phyloP scores from a whole-genome alignment of 1,140 invertebrate genomes.

The Drosophila nigromelanica region DNA sequence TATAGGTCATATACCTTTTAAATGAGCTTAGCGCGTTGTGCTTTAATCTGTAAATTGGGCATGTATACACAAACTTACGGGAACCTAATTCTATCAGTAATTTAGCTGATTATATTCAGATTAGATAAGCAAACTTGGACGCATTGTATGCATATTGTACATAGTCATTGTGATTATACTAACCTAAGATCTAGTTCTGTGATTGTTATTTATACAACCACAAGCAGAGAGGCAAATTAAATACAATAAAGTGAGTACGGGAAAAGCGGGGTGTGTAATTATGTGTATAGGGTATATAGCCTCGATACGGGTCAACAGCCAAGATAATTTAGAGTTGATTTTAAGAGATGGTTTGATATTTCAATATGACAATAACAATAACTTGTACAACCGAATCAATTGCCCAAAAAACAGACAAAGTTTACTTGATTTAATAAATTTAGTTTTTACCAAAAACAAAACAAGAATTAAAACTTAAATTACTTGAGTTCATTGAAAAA shows the following conservation, averaged over 20 bases:
- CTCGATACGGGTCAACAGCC: too few relatives aligned
- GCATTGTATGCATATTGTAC: background rate
- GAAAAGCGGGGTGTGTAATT: too few relatives aligned
- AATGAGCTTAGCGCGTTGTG: background rate
- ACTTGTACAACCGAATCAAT: background rate
- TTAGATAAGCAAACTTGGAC: background rate
- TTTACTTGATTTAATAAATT: too few relatives aligned
- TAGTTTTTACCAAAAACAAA: too few relatives aligned
- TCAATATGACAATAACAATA: too few relatives aligned
- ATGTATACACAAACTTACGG: background rate
- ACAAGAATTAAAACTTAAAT: too few relatives aligned
- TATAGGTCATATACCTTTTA: conserved; percentile 15
- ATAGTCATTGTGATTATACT: conserved; percentile 25
- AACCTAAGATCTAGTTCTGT: background rate
- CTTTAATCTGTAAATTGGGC: conserved; percentile 5
- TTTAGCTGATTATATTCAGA: background rate
- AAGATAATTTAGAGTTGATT: too few relatives aligned
- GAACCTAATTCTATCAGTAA: conserved; percentile 3
- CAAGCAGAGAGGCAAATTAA: background rate
- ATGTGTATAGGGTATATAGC: too few relatives aligned
- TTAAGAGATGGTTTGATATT: too few relatives aligned
- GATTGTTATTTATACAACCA: background rate
- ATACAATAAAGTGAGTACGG: too few relatives aligned
- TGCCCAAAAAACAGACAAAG: too few relatives aligned
- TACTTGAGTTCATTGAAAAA: too few relatives aligned